phyloP scores from a whole-genome alignment of 2,888 invertebrate species.

The Cryptocephalus moraei region DNA sequence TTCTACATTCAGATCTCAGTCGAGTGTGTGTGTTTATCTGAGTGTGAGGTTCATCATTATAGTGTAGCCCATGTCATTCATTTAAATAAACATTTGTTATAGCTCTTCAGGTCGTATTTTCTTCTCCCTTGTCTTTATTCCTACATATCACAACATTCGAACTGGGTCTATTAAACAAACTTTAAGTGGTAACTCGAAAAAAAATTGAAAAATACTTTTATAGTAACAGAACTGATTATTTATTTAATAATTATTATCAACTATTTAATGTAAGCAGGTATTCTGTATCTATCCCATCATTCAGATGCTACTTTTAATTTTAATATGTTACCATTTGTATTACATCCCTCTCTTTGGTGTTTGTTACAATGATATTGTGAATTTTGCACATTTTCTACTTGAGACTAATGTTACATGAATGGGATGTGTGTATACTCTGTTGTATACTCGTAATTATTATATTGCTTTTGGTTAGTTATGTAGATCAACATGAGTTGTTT shows the following conservation, averaged over 20 bases:
- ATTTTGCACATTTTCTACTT: too few relatives aligned
- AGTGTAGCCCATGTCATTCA: slow-evolving; percentile 36
- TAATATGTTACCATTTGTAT: too few relatives aligned
- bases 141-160: slow-evolving; percentile 32
- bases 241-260: slow-evolving; percentile 23
- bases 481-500: too few relatives aligned
- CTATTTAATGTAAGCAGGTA: too few relatives aligned
- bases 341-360: too few relatives aligned
- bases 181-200: slow-evolving; percentile 20
- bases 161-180: slow-evolving; percentile 20
- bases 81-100: slow-evolving; percentile 38
- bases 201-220: slow-evolving; percentile 22
- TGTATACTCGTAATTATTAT: too few relatives aligned
- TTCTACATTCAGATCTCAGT: slow-evolving; percentile 36
- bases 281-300: too few relatives aligned
- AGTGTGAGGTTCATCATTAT: slow-evolving; percentile 30
- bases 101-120: slow-evolving; percentile 34
- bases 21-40: slow-evolving; percentile 31
- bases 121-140: slow-evolving; percentile 24
- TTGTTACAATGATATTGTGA: too few relatives aligned
- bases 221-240: slow-evolving; percentile 30
- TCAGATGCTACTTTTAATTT: too few relatives aligned
- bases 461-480: too few relatives aligned
- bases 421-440: too few relatives aligned
- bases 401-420: too few relatives aligned